A percentile compares a stretch with the other conserved stretches of the same genome.
Conservation (phyloP, 2,797 vertebrate genomes). For the Erithacus rubecula region DNA sequence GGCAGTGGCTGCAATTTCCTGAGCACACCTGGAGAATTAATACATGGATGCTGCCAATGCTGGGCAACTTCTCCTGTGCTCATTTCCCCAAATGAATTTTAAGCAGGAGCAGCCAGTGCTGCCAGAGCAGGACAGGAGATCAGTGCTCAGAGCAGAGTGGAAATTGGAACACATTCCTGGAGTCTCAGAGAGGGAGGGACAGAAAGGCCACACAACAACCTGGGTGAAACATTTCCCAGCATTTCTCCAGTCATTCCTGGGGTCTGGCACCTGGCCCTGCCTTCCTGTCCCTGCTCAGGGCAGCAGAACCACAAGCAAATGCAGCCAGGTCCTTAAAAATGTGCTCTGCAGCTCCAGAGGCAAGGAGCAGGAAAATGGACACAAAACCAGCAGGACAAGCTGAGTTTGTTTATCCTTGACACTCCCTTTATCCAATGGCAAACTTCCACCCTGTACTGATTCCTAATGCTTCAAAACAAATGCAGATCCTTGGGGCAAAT, state of each 20-base stretch:
- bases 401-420: neutral
- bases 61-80: neutral
- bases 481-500: neutral
- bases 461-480: neutral
- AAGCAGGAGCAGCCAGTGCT: neutral
- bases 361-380: neutral
- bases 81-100: neutral
- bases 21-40: neutral
- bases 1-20: neutral
- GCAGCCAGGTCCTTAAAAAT: neutral
- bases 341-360: neutral
- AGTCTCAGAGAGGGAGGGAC: neutral
- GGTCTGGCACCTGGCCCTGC: neutral
- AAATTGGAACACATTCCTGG: neutral
- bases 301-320: neutral
- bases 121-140: neutral
- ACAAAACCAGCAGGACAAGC: neutral
- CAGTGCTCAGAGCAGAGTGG: neutral
- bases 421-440: neutral
- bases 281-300: neutral
- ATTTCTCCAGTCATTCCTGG: neutral
- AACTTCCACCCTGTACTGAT: neutral
- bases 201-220: neutral
- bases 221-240: neutral
- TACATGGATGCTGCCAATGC: neutral